Evolutionary conservation across 2,888 invertebrate species (phyloP), one percentile per base, ranked within the genome.

Genomic region (Drosophila dives): DNA sequence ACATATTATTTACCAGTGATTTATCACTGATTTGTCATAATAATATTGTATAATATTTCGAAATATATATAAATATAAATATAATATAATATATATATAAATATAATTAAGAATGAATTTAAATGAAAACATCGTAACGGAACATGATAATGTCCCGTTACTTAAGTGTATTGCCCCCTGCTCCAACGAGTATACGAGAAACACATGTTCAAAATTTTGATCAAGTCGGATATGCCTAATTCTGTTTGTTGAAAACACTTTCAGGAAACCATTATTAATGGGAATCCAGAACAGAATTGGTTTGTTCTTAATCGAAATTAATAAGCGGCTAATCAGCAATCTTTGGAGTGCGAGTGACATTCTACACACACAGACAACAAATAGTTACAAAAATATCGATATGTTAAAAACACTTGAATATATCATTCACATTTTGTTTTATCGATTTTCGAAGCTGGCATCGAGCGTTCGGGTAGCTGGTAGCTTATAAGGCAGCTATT

Each of bases 371-470:
- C 29, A 29, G 29, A 29, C 29, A 29, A 29, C 29, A 29, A 29
- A 29, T 12, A 12, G 7, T 7, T 0, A 1, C n/a, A 6, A 7
- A 17, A 36, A 20, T n/a, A 4, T n/a, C 42, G 8, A 42, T 11
- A 6, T 5, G 45, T 20, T 0, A 6, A 2, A 0, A 8, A 26
- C 26, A 49, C 26, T 49, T 2, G 48, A 26, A 23, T 17, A 26
- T 26, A 49, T 26, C 26, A 23, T 10, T 29, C 20, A 45, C 36
- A n/a, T 34, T 51, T 58, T 51, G 45, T 33, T 10, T 45, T 71
- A 84, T 81, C 62, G 81, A 71, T 77, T 77, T 77, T 67, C 8
- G 65, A 74, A 72, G 75, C 68, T 68, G 63, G 34, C 64, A 34
- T n/a, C 38, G 12, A 40, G 56, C 38, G 45, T 36, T 10, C 36